Percentiles rank a stretch among this genome's conserved stretches.
phyloP scores from a whole-genome alignment of 2,888 invertebrate species.

The Mimas tiliae region DNA sequence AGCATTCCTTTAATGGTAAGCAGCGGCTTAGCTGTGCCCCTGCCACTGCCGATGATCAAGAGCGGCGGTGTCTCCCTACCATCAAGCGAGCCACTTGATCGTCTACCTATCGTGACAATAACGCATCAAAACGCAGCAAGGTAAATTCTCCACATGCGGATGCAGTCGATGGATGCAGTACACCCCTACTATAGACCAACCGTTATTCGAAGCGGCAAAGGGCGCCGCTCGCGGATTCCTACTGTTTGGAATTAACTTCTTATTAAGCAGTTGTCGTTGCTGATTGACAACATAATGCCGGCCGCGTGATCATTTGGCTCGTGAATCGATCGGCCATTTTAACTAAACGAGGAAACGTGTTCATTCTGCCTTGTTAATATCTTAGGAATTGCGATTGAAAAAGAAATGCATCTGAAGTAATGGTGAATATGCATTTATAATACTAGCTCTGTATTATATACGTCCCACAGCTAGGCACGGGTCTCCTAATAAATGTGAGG shows the following conservation, averaged over 20 bases:
- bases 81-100: too few species aligned
- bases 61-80: too few species aligned
- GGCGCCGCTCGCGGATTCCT: conserved; percentile 21
- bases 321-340: conserved; percentile 20
- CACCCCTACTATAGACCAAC: not conserved
- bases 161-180: not conserved
- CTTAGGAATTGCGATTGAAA: not conserved
- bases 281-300: conserved; percentile 36
- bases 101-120: too few species aligned
- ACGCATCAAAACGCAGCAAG: too few species aligned
- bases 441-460: too few species aligned
- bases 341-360: conserved; percentile 23
- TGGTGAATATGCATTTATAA: not conserved
- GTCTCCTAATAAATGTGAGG: too few species aligned
- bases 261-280: conserved; percentile 33
- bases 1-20: too few species aligned
- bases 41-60: too few species aligned
- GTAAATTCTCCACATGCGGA: not conserved
- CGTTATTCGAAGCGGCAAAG: conserved; percentile 18
- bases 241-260: conserved; percentile 30
- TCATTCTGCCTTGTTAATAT: conserved; percentile 18
- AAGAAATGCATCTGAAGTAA: not conserved
- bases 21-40: too few species aligned
- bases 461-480: too few species aligned
- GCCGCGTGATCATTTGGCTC: not conserved